phyloP scores from a whole-genome alignment of 2,888 invertebrate species.

The Cantharis nigra region DNA sequence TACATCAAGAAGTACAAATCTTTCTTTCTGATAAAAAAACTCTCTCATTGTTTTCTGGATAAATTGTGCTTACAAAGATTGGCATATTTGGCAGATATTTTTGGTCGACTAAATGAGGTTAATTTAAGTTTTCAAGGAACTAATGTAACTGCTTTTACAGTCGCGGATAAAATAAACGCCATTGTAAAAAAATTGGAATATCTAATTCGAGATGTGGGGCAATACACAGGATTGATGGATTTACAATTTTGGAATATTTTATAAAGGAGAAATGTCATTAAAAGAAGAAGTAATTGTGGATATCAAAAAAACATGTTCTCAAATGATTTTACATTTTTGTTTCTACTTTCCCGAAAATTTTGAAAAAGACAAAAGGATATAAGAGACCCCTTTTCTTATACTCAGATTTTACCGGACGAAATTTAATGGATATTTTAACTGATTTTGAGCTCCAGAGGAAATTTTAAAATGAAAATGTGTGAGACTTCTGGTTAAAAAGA shows the following conservation, averaged over 20 bases:
- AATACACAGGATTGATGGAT: neutral
- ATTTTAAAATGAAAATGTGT: neutral
- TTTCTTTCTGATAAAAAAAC: slow-evolving; percentile 36
- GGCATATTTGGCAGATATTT: neutral
- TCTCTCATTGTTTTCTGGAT: slow-evolving; percentile 11
- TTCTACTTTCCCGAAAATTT: slow-evolving; percentile 7
- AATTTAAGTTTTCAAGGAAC: neutral
- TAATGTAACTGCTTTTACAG: too few species aligned
- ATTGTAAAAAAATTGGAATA: too few species aligned
- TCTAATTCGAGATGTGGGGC: too few species aligned
- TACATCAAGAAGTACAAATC: slow-evolving; percentile 35
- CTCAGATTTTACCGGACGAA: too few species aligned
- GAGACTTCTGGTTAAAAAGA: neutral
- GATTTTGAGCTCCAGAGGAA: too few species aligned
- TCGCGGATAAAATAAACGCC: too few species aligned
- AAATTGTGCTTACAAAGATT: neutral
- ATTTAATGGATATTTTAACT: too few species aligned
- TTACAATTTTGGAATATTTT: neutral
- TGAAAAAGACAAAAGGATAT: neutral
- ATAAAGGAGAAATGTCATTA: neutral
- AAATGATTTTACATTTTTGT: neutral
- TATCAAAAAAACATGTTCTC: neutral
- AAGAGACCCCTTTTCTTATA: neutral
- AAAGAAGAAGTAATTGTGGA: slow-evolving; percentile 1
- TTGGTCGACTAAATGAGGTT: neutral